phyloP scores from a whole-genome alignment of 2,113 vertebrate genomes.

The Gasterosteus nipponicus region DNA sequence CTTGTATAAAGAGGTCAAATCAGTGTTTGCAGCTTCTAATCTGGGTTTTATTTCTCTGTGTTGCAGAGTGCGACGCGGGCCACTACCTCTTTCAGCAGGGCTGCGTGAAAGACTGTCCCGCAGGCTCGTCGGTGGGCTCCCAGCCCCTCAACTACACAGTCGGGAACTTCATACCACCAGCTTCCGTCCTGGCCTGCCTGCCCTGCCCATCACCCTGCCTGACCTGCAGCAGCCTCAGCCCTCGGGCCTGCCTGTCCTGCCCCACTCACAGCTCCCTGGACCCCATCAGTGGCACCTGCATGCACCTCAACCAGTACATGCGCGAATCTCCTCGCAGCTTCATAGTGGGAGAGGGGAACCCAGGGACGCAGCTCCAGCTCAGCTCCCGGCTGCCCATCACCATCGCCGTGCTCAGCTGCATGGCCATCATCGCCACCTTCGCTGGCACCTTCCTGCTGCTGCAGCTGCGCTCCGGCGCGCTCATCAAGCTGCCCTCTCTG shows the following conservation, averaged over 20 bases:
- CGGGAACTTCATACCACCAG: conserved; percentile 84
- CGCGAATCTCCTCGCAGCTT: conserved; percentile 84
- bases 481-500: conserved; percentile 85
- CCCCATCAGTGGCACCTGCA: conserved; percentile 82
- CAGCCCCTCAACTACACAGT: conserved; percentile 78
- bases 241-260: conserved; percentile 90
- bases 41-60: conserved; percentile 29
- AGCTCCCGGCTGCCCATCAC: conserved; percentile 83
- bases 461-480: conserved; percentile 88
- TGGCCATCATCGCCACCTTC: conserved; percentile 89
- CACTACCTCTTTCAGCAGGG: conserved; percentile 90
- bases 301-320: conserved; percentile 90
- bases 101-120: conserved; percentile 89
- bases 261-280: conserved; percentile 89
- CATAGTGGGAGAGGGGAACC: conserved; percentile 32
- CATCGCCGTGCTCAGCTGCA: conserved; percentile 90
- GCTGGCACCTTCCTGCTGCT: conserved; percentile 89
- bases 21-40: background rate
- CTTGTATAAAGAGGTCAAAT: conserved; percentile 1
- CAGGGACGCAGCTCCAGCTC: conserved; percentile 14
- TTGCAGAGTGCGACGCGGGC: conserved; percentile 89
- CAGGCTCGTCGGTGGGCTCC: conserved; percentile 82
- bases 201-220: conserved; percentile 88
- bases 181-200: conserved; percentile 85
- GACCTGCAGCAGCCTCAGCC: conserved; percentile 85